Conservation (phyloP, 1,140 invertebrate species). For the Apis cerana region DNA sequence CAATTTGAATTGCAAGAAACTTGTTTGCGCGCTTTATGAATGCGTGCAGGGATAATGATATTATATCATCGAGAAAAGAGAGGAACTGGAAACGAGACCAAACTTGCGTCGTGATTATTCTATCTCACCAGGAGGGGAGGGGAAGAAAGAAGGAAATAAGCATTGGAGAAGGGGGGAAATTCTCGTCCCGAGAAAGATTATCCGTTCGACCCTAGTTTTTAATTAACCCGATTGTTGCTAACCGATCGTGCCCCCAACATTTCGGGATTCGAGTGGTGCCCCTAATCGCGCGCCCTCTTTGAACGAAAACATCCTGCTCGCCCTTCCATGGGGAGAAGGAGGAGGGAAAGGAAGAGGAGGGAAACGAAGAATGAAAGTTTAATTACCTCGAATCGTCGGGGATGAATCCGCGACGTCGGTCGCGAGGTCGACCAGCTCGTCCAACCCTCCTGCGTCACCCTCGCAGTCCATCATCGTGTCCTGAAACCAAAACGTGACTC, state of each 20-base stretch:
- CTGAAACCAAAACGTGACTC: conserved; percentile 52
- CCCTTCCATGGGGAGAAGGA: neutral
- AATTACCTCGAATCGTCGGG: conserved; percentile 72
- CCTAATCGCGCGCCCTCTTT: neutral
- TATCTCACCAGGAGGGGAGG: too few species aligned
- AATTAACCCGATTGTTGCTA: conserved; percentile 4
- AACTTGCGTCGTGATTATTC: too few species aligned
- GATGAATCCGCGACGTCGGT: conserved; percentile 66
- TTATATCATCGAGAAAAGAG: too few species aligned
- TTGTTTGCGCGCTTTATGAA: conserved; percentile 15
- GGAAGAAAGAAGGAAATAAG: too few species aligned
- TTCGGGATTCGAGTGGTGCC: too few species aligned
- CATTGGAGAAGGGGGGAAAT: neutral
- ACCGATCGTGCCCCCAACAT: too few species aligned
- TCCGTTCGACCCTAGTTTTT: neutral
- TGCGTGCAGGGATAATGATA: neutral
- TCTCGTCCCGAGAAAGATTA: too few species aligned
- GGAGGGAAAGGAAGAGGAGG: neutral
- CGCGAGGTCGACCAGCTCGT: conserved; percentile 65
- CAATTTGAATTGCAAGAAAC: conserved; percentile 15
- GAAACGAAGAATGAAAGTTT: conserved; percentile 23
- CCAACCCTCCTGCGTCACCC: conserved; percentile 60
- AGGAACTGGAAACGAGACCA: too few species aligned
- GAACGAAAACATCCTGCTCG: conserved; percentile 23
- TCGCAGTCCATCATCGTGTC: conserved; percentile 73